Evolutionary conservation across 2,113 vertebrate genomes (phyloP).

Genomic region (Piaya cayana): DNA sequence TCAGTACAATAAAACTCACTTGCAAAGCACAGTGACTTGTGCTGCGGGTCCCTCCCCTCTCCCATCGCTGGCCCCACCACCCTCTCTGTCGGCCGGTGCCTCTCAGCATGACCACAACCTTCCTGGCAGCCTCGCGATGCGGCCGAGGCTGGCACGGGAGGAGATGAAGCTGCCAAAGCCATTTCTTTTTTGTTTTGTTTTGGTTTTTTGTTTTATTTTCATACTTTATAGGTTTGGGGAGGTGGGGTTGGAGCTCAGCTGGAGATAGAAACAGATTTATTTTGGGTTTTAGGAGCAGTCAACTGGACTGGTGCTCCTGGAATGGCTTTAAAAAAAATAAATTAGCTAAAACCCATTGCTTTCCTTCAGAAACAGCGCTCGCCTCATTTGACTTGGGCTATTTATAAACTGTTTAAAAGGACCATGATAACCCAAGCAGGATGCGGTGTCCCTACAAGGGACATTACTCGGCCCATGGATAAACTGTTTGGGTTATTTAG

Average conservation of each 20-base stretch:
- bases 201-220: too few species aligned
- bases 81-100: background rate
- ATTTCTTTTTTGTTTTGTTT: too few species aligned
- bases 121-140: accelerated
- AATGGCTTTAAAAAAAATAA: background rate
- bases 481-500: conserved; percentile 62
- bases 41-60: background rate
- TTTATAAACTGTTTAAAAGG: conserved; percentile 63
- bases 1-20: too few species aligned
- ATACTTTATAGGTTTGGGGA: background rate
- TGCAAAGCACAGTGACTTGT: too few species aligned
- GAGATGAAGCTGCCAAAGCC: background rate
- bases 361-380: background rate
- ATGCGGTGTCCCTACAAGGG: background rate
- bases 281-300: accelerated
- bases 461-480: background rate
- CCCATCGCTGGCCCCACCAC: accelerated
- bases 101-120: accelerated
- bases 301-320: accelerated
- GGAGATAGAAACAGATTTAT: background rate
- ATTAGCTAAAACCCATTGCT: background rate
- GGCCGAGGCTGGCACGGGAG: accelerated
- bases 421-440: conserved; percentile 1
- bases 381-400: background rate
- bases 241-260: background rate